Conservation (phyloP, 2,113 vertebrate genomes). For the Brienomyrus longianalis region DNA sequence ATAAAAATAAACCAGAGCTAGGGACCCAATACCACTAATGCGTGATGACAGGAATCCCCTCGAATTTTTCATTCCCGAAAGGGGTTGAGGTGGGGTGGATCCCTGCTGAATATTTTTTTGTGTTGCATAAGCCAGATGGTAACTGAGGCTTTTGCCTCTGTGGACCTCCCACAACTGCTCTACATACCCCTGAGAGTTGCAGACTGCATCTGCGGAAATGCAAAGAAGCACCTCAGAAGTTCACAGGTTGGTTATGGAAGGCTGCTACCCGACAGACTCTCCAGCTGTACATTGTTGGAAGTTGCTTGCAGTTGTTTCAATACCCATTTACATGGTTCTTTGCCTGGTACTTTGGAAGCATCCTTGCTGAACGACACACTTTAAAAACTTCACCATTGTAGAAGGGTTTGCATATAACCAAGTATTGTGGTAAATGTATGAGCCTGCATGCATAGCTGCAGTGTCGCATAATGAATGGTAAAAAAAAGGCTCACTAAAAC, state of each 20-base stretch:
- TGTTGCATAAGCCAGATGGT: neutral
- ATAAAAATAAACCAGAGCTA: neutral
- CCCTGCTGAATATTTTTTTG: neutral
- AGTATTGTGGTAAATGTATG: neutral
- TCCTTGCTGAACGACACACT: neutral
- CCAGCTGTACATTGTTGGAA: neutral
- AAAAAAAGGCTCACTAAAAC: neutral
- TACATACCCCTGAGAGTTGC: neutral
- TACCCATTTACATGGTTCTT: neutral
- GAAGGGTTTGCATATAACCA: neutral
- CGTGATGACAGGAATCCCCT: neutral
- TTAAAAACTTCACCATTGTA: neutral
- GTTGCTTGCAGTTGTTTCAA: neutral
- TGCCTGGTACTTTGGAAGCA: neutral
- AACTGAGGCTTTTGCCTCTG: neutral
- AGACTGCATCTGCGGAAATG: neutral
- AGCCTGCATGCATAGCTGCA: neutral
- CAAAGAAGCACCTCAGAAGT: neutral
- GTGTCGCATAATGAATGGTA: neutral
- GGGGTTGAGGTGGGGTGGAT: neutral
- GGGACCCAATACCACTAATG: neutral
- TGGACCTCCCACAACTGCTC: neutral
- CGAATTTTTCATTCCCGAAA: neutral
- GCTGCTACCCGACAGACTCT: neutral
- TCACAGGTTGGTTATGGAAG: neutral